Percentiles rank a stretch among this genome's conserved stretches.
Evolutionary conservation across 1,140 invertebrate genomes (phyloP).

Genomic region (Cyrtorhinus lividipennis): DNA sequence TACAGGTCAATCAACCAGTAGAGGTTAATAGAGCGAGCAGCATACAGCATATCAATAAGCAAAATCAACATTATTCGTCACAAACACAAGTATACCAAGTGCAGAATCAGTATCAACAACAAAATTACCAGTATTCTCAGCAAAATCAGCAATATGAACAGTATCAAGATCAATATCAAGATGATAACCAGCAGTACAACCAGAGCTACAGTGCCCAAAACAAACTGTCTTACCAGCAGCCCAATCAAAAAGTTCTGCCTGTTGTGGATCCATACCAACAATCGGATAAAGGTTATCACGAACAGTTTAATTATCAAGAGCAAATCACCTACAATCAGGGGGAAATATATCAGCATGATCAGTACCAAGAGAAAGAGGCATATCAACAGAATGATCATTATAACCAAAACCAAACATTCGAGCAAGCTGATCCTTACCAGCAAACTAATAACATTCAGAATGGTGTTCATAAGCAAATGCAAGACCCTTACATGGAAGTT

Average conservation of each 20-base stretch:
- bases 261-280: not conserved
- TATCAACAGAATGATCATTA: not conserved
- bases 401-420: not conserved
- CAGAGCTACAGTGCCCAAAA: not conserved
- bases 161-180: conserved; percentile 27
- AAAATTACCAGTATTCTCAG: conserved; percentile 26
- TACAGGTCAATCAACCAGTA: not conserved
- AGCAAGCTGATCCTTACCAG: not conserved
- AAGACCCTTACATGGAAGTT: not conserved
- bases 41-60: conserved; percentile 26
- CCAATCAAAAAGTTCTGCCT: not conserved
- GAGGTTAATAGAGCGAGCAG: conserved; percentile 25
- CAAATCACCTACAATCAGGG: not conserved
- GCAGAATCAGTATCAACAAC: conserved; percentile 25
- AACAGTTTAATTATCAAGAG: not conserved
- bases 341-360: conserved; percentile 30
- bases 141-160: conserved; percentile 29
- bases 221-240: not conserved
- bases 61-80: conserved; percentile 14
- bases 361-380: not conserved
- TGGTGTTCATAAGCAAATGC: no score
- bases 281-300: not conserved
- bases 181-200: conserved; percentile 27
- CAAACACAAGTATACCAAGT: conserved; percentile 25
- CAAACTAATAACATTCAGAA: no score